A percentile compares a stretch with the other conserved stretches of the same genome.
phyloP scores from a whole-genome alignment of 2,888 invertebrate genomes.

The Athrips mouffetella region DNA sequence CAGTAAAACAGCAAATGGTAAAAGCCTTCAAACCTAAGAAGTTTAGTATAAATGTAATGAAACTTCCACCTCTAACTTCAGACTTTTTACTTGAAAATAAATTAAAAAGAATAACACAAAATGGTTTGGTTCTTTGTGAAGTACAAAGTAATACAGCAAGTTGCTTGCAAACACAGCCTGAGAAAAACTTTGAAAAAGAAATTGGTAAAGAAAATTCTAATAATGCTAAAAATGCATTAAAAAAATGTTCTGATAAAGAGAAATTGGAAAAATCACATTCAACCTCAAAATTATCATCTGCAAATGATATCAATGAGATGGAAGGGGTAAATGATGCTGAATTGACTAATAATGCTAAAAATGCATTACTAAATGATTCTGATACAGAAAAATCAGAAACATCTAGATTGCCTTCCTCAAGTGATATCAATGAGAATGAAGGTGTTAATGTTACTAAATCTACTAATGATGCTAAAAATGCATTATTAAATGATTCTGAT shows the following conservation, averaged over 20 bases:
- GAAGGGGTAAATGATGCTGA: too few relatives aligned
- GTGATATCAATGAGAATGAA: background rate
- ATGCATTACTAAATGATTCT: too few relatives aligned
- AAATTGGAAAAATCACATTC: background rate
- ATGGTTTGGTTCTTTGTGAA: constrained; percentile 40
- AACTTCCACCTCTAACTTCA: constrained; percentile 43
- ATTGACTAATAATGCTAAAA: too few relatives aligned
- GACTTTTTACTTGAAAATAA: constrained; percentile 41
- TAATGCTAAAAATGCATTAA: too few relatives aligned
- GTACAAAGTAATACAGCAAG: too few relatives aligned
- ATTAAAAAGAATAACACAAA: constrained; percentile 44
- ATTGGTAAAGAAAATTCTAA: too few relatives aligned
- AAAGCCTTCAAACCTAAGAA: constrained; percentile 49
- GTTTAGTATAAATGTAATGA: constrained; percentile 43
- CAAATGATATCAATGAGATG: background rate
- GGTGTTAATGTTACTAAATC: background rate
- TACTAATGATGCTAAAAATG: background rate
- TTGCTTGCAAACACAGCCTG: too few relatives aligned
- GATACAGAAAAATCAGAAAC: too few relatives aligned
- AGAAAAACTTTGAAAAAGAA: too few relatives aligned
- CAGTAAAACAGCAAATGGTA: constrained; percentile 38
- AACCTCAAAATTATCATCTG: too few relatives aligned
- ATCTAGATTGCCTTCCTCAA: too few relatives aligned
- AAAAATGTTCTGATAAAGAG: too few relatives aligned
- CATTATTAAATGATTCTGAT: constrained; percentile 28